Conservation (phyloP, 2,888 invertebrate species). For the Drosophila anomalata region DNA sequence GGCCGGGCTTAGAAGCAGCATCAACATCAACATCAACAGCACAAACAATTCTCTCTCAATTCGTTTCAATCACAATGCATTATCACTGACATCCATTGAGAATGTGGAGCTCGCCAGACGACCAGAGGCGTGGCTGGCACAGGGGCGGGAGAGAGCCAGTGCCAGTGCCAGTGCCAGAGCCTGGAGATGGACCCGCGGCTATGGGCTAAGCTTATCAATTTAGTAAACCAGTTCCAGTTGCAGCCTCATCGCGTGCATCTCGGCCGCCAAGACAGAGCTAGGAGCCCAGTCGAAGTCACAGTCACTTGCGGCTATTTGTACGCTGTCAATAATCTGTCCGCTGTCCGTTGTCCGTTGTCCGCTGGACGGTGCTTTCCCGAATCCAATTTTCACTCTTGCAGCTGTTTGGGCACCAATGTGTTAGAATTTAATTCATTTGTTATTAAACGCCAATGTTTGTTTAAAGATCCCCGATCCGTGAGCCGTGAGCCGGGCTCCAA, state of each 20-base stretch:
- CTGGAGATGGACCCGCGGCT: slow-evolving; percentile 24
- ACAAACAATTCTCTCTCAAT: slow-evolving; percentile 46
- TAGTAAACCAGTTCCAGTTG: slow-evolving; percentile 47
- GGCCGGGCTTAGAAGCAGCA: slow-evolving; percentile 16
- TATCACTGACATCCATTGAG: slow-evolving; percentile 61
- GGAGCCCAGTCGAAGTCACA: slow-evolving; percentile 8
- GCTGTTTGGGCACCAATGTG: slow-evolving; percentile 35
- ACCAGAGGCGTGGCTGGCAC: background rate
- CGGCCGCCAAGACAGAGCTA: slow-evolving; percentile 14
- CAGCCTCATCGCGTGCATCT: slow-evolving; percentile 39
- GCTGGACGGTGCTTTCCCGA: slow-evolving; percentile 45
- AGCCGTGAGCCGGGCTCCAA: slow-evolving; percentile 20
- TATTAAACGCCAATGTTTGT: slow-evolving; percentile 54
- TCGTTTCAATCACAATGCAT: slow-evolving; percentile 64
- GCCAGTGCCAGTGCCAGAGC: background rate
- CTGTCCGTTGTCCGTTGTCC: slow-evolving; percentile 29
- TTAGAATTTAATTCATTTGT: slow-evolving; percentile 67
- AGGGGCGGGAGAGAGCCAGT: no score
- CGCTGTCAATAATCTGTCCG: slow-evolving; percentile 69
- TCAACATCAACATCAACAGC: background rate
- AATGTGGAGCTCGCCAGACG: slow-evolving; percentile 54
- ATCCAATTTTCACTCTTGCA: slow-evolving; percentile 62
- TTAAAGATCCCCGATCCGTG: slow-evolving; percentile 43
- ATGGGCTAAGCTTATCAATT: slow-evolving; percentile 52
- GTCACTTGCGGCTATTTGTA: slow-evolving; percentile 52